Conservation (phyloP, 2,888 invertebrate species). For the Trimorus sp. region DNA sequence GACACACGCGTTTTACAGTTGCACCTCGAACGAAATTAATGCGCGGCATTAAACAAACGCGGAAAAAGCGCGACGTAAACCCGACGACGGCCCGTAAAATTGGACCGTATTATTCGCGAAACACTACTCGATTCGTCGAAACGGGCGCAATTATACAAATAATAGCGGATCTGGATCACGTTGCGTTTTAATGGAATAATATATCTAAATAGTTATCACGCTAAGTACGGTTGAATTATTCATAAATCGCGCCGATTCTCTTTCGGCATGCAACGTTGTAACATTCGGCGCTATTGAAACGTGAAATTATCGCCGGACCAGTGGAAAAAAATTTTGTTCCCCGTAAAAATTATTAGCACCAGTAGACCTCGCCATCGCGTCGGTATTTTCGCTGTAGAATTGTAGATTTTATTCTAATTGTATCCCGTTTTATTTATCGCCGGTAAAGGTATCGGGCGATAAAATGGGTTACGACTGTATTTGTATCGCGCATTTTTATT, state of each 20-base stretch:
- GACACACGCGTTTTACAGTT: too few relatives aligned
- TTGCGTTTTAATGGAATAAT: slow-evolving; percentile 47
- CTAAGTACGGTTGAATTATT: slow-evolving; percentile 50
- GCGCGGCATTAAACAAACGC: too few relatives aligned
- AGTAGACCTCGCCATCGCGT: background rate
- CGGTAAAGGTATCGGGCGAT: background rate
- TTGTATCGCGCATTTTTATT: slow-evolving; percentile 36
- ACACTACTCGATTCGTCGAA: slow-evolving; percentile 15
- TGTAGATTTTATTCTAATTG: too few relatives aligned
- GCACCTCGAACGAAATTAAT: too few relatives aligned
- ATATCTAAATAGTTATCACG: slow-evolving; percentile 49
- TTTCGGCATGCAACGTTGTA: slow-evolving; percentile 49
- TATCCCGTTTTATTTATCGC: too few relatives aligned
- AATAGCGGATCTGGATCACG: slow-evolving; percentile 31
- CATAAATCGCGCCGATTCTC: slow-evolving; percentile 45
- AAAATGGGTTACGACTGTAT: slow-evolving; percentile 43
- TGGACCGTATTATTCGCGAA: background rate
- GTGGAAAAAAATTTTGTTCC: background rate
- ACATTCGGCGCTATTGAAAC: slow-evolving; percentile 45
- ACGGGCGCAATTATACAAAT: slow-evolving; percentile 41
- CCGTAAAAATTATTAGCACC: slow-evolving; percentile 26
- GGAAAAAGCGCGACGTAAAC: too few relatives aligned
- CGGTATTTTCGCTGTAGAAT: too few relatives aligned
- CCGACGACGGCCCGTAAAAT: too few relatives aligned
- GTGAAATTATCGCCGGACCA: slow-evolving; percentile 38